Base-by-base conservation (phyloP, 2,888 invertebrate genomes). In the Stegophylla sp. region DNA sequence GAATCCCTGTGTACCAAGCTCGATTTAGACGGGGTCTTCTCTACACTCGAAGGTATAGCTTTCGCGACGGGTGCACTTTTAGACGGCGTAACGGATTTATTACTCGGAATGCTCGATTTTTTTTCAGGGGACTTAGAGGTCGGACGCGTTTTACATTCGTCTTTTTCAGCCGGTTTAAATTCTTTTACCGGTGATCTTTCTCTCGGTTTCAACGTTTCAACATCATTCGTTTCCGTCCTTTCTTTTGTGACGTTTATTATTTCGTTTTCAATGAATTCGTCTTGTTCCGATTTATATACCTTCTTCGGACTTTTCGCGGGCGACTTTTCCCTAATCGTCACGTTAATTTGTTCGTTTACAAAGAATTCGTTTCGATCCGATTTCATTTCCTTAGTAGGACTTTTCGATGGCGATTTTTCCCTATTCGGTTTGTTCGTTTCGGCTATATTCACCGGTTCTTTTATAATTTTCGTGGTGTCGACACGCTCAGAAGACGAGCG, bases 21-120 rank as follows among this genome's bases (percentile, higher is more conserved):
- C 13, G 41, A 63, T 63, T 61, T 77, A 0, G 71, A 77, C 43
- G 77, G 48, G 20, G 63, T 48, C 76, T 74, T 83, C 84, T 87
- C 82, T n/a, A 77, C 28, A 45, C 28, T 26, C 0, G 48, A 51
- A n/a, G 79, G 59, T 48, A 56, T 45, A 48, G 23, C 2, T 51
- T 82, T 82, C 34, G 75, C 71, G 4, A 51, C 23, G 17, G 82
- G 28, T 1, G 28, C 61, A 9, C 23, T 75, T 79, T 72, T 75
- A 76, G 84, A 84, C 1, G 85, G 84, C 26, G 83, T 84, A 41
- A 84, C 84, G 28, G 67, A n/a, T 69, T 69, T 79, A 71, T 51
- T 61, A 0, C 23, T 23, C n/a, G 61, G 15, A 20, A 12, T 12
- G 4, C 20, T 12, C 17, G 26, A n/a, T 59, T 45, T 59, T 51